Conservation (phyloP, 1,140 invertebrate species). For the Tetramorium parvispinum region DNA sequence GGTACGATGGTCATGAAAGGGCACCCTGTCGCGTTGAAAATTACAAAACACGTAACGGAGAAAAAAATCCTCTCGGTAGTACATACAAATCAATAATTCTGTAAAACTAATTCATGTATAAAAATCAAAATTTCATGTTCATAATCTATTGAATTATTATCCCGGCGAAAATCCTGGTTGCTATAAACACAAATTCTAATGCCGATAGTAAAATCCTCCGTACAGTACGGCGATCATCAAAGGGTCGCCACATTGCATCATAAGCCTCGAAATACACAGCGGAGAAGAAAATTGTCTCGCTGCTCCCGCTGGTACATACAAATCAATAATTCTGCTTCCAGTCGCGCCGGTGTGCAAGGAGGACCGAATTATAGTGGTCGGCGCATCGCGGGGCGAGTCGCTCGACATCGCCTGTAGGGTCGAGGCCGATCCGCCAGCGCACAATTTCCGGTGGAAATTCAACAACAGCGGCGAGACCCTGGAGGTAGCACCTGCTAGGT, state of each 20-base stretch:
- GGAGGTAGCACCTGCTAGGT: constrained; percentile 91
- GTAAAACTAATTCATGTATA: background rate
- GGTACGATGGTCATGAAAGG: constrained; percentile 21
- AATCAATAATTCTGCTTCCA: constrained; percentile 82
- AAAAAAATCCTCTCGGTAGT: background rate
- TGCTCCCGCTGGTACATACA: background rate
- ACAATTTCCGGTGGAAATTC: constrained; percentile 95
- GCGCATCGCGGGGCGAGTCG: constrained; percentile 93
- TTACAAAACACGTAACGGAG: background rate
- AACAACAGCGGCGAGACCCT: constrained; percentile 95
- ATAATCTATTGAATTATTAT: background rate
- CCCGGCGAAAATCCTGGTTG: background rate
- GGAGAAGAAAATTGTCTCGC: background rate
- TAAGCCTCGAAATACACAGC: background rate
- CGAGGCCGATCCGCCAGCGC: constrained; percentile 94
- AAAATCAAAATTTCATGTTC: background rate
- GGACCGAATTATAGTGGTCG: constrained; percentile 92
- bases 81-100: background rate
- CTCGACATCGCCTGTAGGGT: constrained; percentile 94
- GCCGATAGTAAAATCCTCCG: background rate
- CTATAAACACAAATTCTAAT: background rate
- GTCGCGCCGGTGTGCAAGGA: constrained; percentile 93
- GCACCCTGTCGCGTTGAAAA: background rate
- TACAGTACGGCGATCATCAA: background rate
- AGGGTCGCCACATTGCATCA: background rate